Conservation (phyloP, 2,797 vertebrate species). For the Gallinago solitaria region DNA sequence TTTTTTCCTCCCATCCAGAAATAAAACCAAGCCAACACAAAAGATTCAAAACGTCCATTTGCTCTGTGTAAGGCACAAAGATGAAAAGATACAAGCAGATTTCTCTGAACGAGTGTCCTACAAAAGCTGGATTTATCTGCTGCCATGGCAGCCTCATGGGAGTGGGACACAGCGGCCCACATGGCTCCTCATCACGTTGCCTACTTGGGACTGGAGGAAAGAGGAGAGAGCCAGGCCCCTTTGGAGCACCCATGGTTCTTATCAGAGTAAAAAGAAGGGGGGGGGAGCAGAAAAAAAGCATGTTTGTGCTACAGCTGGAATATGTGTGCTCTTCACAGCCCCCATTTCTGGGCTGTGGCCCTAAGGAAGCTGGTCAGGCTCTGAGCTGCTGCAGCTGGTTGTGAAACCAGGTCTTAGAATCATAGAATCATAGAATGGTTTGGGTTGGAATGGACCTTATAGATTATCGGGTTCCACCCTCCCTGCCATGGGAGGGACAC, state of each 20-base stretch:
- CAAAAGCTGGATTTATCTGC: not conserved
- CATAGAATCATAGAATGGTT: too few relatives aligned
- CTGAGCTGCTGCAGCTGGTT: not conserved
- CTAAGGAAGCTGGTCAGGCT: not conserved
- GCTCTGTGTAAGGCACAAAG: not conserved
- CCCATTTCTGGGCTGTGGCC: not conserved
- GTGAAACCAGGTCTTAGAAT: not conserved
- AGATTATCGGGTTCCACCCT: too few relatives aligned
- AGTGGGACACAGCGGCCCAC: accelerated
- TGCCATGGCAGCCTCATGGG: not conserved
- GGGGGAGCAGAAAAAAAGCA: not conserved
- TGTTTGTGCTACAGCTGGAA: not conserved
- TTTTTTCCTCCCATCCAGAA: not conserved
- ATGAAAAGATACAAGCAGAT: not conserved
- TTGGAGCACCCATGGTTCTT: not conserved
- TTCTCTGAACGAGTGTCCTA: not conserved
- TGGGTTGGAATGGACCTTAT: too few relatives aligned
- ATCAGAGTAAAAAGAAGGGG: not conserved
- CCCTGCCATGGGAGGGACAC: too few relatives aligned
- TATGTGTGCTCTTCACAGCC: not conserved
- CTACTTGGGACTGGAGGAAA: not conserved
- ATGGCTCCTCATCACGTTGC: not conserved
- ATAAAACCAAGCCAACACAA: not conserved
- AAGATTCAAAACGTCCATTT: not conserved
- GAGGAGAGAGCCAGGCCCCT: not conserved